A percentile compares a stretch with the other conserved stretches of the same genome.
These are phyloP conservation scores for Nyctereutes procyonoides DNA, from an alignment of 2,113 vertebrate species.

Conservation along the genomic window DNA sequence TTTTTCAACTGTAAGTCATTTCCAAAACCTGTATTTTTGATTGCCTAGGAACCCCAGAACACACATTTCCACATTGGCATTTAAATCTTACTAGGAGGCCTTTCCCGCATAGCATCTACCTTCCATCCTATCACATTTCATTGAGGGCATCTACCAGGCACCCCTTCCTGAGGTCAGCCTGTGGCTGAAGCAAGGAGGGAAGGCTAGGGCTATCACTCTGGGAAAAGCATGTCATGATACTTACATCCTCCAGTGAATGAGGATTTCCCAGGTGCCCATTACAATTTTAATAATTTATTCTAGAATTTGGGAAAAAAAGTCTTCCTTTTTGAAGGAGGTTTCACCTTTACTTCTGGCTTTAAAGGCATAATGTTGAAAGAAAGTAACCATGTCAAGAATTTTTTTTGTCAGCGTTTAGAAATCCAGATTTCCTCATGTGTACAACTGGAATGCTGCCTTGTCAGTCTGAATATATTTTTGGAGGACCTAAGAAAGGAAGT, in stretches of 20 bases:
- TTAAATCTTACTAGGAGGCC: neutral
- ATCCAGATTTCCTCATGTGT: constrained; percentile 1
- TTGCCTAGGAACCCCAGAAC: neutral
- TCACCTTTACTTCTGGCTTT: constrained; percentile 22
- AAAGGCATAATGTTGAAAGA: neutral
- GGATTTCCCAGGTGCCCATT: neutral
- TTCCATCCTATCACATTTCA: neutral
- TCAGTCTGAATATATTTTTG: neutral
- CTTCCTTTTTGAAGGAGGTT: neutral
- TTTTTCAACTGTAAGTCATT: neutral
- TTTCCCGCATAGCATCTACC: neutral
- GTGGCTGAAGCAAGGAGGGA: neutral
- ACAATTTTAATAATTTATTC: neutral
- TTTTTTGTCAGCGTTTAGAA: neutral
- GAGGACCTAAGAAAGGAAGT: neutral
- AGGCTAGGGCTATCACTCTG: no score
- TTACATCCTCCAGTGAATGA: neutral
- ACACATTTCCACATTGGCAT: neutral
- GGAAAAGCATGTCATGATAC: neutral
- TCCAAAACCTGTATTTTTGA: neutral
- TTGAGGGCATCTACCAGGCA: neutral
- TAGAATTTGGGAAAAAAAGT: neutral
- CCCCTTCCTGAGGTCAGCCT: neutral
- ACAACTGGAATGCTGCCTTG: neutral
- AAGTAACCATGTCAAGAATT: neutral